A percentile compares a stretch with the other conserved stretches of the same genome.
phyloP scores from a whole-genome alignment of 1,140 invertebrate species.

The Diorhabda sublineata region DNA sequence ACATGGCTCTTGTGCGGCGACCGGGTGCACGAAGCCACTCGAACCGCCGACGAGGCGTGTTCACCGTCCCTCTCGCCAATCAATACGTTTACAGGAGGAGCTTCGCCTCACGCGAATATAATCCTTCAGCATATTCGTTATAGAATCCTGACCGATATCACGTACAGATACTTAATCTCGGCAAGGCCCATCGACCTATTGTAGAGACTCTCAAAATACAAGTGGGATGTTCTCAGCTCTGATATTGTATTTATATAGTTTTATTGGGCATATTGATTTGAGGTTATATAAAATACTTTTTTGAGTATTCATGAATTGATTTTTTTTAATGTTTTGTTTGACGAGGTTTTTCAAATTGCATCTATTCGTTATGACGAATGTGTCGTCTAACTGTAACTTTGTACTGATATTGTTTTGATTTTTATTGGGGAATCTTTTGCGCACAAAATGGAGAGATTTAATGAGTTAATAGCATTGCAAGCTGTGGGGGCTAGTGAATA shows the following conservation, averaged over 20 bases:
- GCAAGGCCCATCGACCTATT: constrained; percentile 25
- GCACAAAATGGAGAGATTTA: no score
- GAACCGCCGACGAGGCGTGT: constrained; percentile 36
- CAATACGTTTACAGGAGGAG: neutral
- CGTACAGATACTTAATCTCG: constrained; percentile 7
- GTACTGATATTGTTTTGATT: neutral
- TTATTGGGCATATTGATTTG: constrained; percentile 48
- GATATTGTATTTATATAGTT: constrained; percentile 47
- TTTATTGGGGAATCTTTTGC: no score
- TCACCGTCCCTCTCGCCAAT: constrained; percentile 28
- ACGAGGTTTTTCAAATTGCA: constrained; percentile 4
- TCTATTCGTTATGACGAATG: neutral
- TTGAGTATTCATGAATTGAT: constrained; percentile 31
- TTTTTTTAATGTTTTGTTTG: constrained; percentile 19
- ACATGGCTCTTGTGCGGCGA: constrained; percentile 46
- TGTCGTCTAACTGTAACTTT: neutral
- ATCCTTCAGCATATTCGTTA: neutral
- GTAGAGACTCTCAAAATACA: constrained; percentile 23
- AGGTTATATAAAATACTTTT: constrained; percentile 29
- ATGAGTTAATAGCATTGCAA: neutral
- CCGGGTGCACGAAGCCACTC: constrained; percentile 45
- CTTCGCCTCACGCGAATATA: neutral
- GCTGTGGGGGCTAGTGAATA: neutral
- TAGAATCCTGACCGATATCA: neutral
- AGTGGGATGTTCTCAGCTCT: constrained; percentile 35